Percentiles rank a stretch among this genome's conserved stretches.
These are phyloP conservation scores for Moxostoma hubbsi DNA, from an alignment of 2,797 vertebrate species.

Conservation along the genomic window DNA sequence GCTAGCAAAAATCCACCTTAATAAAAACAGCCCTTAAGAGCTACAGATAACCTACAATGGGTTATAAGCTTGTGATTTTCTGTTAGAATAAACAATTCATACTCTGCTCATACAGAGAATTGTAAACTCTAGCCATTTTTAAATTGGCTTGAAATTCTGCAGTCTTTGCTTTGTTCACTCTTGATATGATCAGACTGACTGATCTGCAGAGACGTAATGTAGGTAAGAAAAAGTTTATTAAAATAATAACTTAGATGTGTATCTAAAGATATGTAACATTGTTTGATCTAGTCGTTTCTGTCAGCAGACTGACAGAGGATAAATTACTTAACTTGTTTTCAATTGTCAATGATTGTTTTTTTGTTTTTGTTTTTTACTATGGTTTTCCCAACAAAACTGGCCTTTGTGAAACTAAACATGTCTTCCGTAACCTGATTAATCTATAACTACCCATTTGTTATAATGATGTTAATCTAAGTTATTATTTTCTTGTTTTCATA, in stretches of 20 bases:
- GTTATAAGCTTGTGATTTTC: constrained; percentile 26
- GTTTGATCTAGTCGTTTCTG: neutral
- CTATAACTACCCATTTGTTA: constrained; percentile 12
- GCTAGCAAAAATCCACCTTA: constrained; percentile 39
- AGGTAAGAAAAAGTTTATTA: neutral
- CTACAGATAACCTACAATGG: constrained; percentile 26
- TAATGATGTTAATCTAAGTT: neutral
- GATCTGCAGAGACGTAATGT: neutral
- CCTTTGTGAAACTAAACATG: neutral
- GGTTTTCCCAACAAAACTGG: neutral
- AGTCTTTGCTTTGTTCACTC: neutral
- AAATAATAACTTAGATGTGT: constrained; percentile 8
- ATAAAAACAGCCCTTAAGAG: constrained; percentile 20
- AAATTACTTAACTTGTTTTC: neutral
- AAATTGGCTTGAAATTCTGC: constrained; percentile 10
- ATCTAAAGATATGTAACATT: constrained; percentile 3
- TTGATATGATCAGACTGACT: neutral
- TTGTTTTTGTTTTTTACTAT: neutral
- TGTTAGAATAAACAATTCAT: constrained; percentile 15
- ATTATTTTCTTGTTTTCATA: neutral
- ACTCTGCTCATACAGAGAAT: constrained; percentile 2
- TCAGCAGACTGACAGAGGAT: constrained; percentile 3
- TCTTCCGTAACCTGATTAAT: constrained; percentile 21
- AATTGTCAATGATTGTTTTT: neutral
- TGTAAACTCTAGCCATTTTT: neutral